Conservation (phyloP, 2,888 invertebrate genomes). For the Lasioglossum morio region DNA sequence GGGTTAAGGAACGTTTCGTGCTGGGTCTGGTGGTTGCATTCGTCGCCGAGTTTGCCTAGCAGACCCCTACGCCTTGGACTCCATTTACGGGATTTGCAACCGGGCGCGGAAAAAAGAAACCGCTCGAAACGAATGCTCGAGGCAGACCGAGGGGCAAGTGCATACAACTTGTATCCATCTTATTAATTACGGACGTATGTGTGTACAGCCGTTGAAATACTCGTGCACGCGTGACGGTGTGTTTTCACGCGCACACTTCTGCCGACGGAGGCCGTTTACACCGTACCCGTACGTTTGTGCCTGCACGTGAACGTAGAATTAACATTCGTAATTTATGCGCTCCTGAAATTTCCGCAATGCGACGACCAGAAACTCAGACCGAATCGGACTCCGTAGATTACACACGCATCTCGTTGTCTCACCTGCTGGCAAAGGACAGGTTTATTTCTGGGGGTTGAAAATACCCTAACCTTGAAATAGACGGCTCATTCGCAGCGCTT, state of each 20-base stretch:
- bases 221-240: neutral
- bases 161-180: slow-evolving; percentile 7
- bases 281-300: neutral
- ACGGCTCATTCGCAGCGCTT: neutral
- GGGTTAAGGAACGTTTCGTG: neutral
- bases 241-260: neutral
- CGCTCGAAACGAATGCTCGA: neutral
- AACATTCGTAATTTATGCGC: slow-evolving; percentile 64
- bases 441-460: slow-evolving; percentile 40
- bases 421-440: slow-evolving; percentile 28
- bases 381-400: slow-evolving; percentile 25
- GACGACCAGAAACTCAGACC: slow-evolving; percentile 26
- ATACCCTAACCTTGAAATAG: slow-evolving; percentile 28
- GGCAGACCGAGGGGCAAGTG: neutral
- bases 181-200: slow-evolving; percentile 1
- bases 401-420: slow-evolving; percentile 20
- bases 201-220: neutral
- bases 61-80: neutral
- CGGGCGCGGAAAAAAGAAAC: neutral
- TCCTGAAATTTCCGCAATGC: slow-evolving; percentile 73
- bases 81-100: slow-evolving; percentile 3
- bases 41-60: neutral
- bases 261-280: neutral
- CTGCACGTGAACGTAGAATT: slow-evolving; percentile 53
- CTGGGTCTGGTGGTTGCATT: neutral